Conservation (phyloP, 2,888 invertebrate genomes). For the Synergus umbraculus region DNA sequence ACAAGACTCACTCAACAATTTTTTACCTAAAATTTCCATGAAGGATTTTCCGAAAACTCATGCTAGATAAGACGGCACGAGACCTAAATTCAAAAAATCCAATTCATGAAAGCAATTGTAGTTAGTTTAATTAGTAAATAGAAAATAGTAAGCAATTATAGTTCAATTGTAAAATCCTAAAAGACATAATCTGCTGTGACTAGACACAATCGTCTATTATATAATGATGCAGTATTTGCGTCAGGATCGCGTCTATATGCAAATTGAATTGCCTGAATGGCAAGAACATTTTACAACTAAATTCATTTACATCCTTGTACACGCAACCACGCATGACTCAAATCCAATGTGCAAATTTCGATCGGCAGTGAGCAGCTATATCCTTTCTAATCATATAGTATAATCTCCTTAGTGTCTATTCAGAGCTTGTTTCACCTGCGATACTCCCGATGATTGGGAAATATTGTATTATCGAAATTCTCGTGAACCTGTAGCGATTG, state of each 20-base stretch:
- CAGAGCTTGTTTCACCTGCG: background rate
- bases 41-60: too few species aligned
- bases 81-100: too few species aligned
- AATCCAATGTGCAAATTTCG: background rate
- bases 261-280: constrained; percentile 53
- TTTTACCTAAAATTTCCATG: too few species aligned
- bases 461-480: background rate
- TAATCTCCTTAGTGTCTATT: background rate
- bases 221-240: constrained; percentile 25
- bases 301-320: constrained; percentile 49
- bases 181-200: constrained; percentile 9
- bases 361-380: background rate
- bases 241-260: constrained; percentile 53
- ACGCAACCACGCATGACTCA: constrained; percentile 17
- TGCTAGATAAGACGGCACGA: too few species aligned
- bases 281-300: constrained; percentile 52
- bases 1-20: too few species aligned
- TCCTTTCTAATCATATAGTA: background rate
- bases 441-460: background rate
- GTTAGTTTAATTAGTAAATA: too few species aligned
- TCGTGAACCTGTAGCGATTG: background rate
- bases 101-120: too few species aligned
- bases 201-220: constrained; percentile 34
- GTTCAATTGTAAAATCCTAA: constrained; percentile 30
- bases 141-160: background rate